A percentile compares a stretch with the other conserved stretches of the same genome.
phyloP scores from a whole-genome alignment of 2,888 invertebrate species.

The Barypeithes pellucidus region DNA sequence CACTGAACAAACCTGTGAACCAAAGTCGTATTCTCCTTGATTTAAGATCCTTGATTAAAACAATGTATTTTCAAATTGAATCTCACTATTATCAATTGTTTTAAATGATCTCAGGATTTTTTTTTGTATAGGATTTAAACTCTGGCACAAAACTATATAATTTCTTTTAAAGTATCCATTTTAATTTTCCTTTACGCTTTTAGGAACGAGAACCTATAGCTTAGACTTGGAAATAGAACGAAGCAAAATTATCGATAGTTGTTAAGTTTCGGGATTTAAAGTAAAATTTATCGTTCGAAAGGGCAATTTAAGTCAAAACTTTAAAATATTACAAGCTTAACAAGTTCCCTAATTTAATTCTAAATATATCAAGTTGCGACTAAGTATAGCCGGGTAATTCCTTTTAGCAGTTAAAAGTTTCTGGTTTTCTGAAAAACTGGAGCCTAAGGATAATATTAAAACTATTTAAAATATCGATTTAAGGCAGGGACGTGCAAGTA shows the following conservation, averaged over 20 bases:
- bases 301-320: conserved; percentile 51
- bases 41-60: too few species aligned
- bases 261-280: conserved; percentile 47
- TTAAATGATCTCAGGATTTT: too few species aligned
- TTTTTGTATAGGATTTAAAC: too few species aligned
- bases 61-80: too few species aligned
- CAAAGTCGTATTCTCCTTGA: too few species aligned
- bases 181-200: conserved; percentile 8
- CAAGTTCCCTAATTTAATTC: conserved; percentile 52
- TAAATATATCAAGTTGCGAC: conserved; percentile 46
- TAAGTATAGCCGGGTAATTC: conserved; percentile 34
- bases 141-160: too few species aligned
- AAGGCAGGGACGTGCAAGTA: too few species aligned
- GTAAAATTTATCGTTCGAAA: conserved; percentile 43
- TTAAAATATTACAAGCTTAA: conserved; percentile 50
- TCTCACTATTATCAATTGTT: too few species aligned
- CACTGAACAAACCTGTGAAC: too few species aligned
- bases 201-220: conserved; percentile 23
- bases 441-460: neutral
- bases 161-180: conserved; percentile 14
- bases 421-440: conserved; percentile 12
- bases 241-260: conserved; percentile 48
- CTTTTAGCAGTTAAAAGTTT: conserved; percentile 21
- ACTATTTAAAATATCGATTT: neutral
- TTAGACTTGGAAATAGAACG: conserved; percentile 35